These are phyloP conservation scores for Dromiciops gliroides DNA, from an alignment of 2,113 vertebrate genomes.

Conservation along the genomic window DNA sequence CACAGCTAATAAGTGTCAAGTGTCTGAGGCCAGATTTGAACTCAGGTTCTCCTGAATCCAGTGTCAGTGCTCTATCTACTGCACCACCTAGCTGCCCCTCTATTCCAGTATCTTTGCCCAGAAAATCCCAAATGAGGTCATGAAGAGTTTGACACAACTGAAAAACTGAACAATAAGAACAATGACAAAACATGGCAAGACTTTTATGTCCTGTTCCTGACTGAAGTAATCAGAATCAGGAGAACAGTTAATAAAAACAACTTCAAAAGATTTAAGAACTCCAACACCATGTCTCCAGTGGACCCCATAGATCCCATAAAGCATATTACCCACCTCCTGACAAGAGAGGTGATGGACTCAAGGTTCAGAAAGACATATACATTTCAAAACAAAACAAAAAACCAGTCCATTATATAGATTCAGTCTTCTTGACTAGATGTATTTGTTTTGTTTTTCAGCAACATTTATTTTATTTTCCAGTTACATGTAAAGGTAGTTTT, in stretches of 20 bases:
- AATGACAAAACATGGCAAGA: background rate
- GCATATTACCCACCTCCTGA: background rate
- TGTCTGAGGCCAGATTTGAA: no score
- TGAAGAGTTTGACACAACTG: background rate
- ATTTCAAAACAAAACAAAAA: background rate
- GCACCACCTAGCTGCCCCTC: no score
- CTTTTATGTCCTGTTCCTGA: background rate
- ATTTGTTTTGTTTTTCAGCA: background rate
- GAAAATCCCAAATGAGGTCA: no score
- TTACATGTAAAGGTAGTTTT: no score
- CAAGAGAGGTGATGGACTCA: background rate
- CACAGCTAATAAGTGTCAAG: no score
- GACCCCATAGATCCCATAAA: background rate
- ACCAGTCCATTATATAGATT: background rate
- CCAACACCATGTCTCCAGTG: background rate
- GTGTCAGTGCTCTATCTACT: no score
- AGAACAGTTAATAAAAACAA: background rate
- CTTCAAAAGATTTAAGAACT: background rate
- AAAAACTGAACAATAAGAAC: background rate
- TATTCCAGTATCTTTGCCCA: background rate
- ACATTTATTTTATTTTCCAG: no score
- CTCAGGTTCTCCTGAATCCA: no score
- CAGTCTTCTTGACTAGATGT: background rate
- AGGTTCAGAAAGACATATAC: no score
- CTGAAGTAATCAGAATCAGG: background rate